Conservation (phyloP, 1,140 invertebrate genomes). For the Drosophila repletoides region DNA sequence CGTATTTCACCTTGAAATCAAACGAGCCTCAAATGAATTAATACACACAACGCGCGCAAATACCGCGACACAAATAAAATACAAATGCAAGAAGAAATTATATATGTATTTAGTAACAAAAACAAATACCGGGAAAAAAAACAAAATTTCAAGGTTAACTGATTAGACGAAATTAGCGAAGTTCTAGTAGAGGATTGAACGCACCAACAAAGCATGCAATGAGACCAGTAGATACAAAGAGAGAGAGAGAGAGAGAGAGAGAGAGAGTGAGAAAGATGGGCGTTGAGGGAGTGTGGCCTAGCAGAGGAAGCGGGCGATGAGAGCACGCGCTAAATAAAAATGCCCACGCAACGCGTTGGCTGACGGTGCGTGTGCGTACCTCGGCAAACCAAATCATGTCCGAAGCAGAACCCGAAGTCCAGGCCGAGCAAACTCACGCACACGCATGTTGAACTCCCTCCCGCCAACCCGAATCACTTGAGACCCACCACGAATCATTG, state of each 20-base stretch:
- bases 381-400: conserved; percentile 7
- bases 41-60: conserved; percentile 56
- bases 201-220: background rate
- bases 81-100: conserved; percentile 31
- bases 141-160: conserved; percentile 77
- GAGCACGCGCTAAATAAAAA: conserved; percentile 73
- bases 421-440: conserved; percentile 11
- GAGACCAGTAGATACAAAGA: background rate
- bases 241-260: background rate
- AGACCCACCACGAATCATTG: background rate
- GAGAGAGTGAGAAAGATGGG: background rate
- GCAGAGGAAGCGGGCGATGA: conserved; percentile 33
- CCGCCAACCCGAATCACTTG: background rate
- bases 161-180: conserved; percentile 80
- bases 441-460: conserved; percentile 10
- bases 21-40: conserved; percentile 75
- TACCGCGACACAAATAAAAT: conserved; percentile 56
- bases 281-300: background rate
- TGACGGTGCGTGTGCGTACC: conserved; percentile 51
- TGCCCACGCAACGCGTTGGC: conserved; percentile 58
- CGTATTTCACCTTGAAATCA: conserved; percentile 76
- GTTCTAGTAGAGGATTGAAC: conserved; percentile 71
- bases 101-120: conserved; percentile 40
- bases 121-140: conserved; percentile 59
- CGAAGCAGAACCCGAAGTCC: conserved; percentile 8